These are phyloP conservation scores for Mystacornis crossleyi DNA, from an alignment of 2,113 vertebrate genomes.

Conservation along the genomic window DNA sequence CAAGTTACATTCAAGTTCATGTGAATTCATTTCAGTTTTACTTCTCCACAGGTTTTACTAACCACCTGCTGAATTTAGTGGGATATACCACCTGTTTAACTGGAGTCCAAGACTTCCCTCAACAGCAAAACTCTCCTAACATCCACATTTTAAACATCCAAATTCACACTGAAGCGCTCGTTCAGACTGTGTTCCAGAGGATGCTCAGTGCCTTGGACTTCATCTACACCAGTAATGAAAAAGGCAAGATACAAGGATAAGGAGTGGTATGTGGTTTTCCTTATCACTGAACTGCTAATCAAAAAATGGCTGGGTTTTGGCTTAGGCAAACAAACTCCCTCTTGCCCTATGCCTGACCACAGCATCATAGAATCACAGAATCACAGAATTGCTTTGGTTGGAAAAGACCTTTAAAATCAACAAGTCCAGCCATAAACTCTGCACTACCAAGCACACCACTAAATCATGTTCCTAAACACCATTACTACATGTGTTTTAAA, in stretches of 20 bases:
- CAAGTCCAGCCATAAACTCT: neutral
- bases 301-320: neutral
- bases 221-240: neutral
- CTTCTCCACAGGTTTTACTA: neutral
- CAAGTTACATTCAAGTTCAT: neutral
- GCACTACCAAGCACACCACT: neutral
- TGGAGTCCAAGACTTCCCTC: neutral
- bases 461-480: neutral
- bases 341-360: fast-evolving
- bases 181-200: neutral
- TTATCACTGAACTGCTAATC: neutral
- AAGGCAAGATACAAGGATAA: neutral
- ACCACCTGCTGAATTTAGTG: neutral
- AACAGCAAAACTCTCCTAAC: neutral
- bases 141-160: neutral
- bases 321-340: neutral
- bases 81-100: neutral
- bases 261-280: neutral
- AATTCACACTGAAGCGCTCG: neutral
- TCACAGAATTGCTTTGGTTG: neutral
- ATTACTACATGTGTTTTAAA: neutral
- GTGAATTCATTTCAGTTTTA: neutral
- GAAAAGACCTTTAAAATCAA: neutral
- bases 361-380: neutral
- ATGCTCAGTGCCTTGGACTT: neutral